phyloP scores from a whole-genome alignment of 2,113 vertebrate genomes.

The Struthidea cinerea region DNA sequence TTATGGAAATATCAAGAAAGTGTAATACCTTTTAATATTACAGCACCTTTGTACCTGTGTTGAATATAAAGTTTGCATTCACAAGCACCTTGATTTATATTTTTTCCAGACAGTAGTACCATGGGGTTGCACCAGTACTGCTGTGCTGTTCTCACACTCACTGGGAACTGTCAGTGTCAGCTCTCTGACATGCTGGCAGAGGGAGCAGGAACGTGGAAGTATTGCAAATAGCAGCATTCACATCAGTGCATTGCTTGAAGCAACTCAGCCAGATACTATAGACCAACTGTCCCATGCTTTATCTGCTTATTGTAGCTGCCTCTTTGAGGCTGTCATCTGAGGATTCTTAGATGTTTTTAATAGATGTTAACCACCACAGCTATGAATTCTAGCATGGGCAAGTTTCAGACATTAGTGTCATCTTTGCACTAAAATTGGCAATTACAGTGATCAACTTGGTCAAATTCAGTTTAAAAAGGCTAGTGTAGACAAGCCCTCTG shows the following conservation, averaged over 20 bases:
- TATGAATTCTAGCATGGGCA: background rate
- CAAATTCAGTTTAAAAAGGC: constrained; percentile 1
- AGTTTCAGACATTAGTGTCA: background rate
- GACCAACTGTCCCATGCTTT: background rate
- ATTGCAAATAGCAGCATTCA: background rate
- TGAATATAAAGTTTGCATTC: background rate
- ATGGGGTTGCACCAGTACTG: background rate
- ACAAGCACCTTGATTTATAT: background rate
- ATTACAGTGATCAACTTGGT: constrained; percentile 1
- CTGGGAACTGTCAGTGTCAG: background rate
- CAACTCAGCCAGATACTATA: background rate
- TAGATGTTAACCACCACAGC: background rate
- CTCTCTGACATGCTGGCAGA: background rate
- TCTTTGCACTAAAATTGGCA: constrained; percentile 28
- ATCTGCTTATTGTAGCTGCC: background rate
- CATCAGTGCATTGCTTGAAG: background rate
- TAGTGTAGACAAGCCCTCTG: background rate
- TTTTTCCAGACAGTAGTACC: background rate
- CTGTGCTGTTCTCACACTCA: background rate
- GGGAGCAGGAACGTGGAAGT: background rate
- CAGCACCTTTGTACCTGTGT: background rate
- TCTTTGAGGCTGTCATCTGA: constrained; percentile 17
- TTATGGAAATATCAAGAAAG: background rate
- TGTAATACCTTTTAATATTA: background rate
- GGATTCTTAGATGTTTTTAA: background rate